phyloP scores from a whole-genome alignment of 2,888 invertebrate species.

The Amiota communis region DNA sequence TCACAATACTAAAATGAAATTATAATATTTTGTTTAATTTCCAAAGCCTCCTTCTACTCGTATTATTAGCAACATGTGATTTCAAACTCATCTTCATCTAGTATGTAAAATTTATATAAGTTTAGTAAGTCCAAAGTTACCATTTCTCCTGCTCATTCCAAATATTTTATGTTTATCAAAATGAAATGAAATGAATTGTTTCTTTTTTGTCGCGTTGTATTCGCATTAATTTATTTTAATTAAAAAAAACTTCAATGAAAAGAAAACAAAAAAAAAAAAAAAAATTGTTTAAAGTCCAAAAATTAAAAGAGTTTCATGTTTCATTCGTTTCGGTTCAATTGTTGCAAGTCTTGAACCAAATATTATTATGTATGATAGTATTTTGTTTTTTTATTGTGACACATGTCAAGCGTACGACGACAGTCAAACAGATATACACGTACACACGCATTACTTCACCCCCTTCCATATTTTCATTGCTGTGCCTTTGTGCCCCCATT shows the following conservation, averaged over 20 bases:
- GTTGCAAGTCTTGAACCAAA: neutral
- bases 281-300: neutral
- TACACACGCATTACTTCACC: neutral
- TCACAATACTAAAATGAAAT: no score
- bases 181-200: neutral
- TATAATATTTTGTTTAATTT: no score
- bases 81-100: no score
- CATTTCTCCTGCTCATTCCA: no score
- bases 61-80: no score
- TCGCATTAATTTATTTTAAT: constrained; percentile 61
- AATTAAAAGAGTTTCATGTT: neutral
- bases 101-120: neutral
- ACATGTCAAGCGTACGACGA: constrained; percentile 21
- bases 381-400: constrained; percentile 19
- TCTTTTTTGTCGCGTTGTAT: constrained; percentile 38
- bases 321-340: neutral
- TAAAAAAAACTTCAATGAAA: constrained; percentile 34
- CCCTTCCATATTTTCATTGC: neutral
- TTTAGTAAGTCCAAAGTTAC: no score
- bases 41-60: no score
- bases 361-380: neutral
- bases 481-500: neutral
- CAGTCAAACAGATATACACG: neutral
- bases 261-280: neutral
- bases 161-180: no score